Percentiles rank a stretch among this genome's conserved stretches.
phyloP scores from a whole-genome alignment of 1,140 invertebrate genomes.

The Sinella curviseta region DNA sequence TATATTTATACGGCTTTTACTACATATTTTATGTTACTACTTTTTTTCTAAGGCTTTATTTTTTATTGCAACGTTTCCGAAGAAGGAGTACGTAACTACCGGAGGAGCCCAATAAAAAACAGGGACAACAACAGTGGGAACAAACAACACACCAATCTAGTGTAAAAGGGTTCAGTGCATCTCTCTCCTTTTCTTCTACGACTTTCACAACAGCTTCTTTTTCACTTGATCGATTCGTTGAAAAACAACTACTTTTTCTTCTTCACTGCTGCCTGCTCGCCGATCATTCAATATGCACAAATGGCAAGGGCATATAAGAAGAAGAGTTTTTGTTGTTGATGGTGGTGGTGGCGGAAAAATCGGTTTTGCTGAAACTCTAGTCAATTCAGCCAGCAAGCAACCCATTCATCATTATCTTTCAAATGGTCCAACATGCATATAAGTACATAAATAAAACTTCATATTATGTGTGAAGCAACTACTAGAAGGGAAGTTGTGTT shows the following conservation, averaged over 20 bases:
- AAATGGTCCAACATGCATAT: neutral
- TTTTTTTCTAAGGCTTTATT: neutral
- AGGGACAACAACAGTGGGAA: neutral
- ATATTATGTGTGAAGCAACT: no score
- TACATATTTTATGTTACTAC: neutral
- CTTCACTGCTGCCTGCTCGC: no score
- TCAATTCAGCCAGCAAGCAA: neutral
- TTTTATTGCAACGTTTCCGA: no score
- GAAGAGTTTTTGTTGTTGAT: no score
- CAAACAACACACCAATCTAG: neutral
- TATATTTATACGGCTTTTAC: no score
- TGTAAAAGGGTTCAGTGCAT: constrained; percentile 1
- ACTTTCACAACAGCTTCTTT: neutral
- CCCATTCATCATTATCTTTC: constrained; percentile 8
- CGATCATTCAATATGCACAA: neutral
- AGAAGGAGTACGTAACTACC: neutral
- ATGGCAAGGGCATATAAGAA: no score
- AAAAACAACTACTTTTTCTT: neutral
- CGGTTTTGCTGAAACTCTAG: neutral
- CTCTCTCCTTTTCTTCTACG: neutral
- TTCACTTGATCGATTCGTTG: neutral
- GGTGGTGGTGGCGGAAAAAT: no score
- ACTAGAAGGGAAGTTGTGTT: no score
- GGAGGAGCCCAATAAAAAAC: neutral
- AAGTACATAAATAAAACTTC: neutral